Conservation (phyloP, 2,888 invertebrate genomes). For the Eristalinus aeneus region DNA sequence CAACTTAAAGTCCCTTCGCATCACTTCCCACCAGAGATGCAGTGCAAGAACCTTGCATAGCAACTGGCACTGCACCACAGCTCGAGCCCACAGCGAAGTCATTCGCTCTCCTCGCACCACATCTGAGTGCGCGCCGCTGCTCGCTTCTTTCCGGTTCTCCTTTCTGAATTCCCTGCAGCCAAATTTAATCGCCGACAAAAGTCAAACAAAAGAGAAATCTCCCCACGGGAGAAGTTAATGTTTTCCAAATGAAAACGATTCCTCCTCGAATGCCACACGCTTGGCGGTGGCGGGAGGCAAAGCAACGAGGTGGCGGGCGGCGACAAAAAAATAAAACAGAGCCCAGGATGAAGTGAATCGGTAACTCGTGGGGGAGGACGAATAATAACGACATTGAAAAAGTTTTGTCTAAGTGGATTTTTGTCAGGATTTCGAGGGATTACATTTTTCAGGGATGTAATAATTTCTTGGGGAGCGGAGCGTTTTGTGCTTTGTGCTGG, state of each 20-base stretch:
- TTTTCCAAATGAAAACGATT: conserved; percentile 31
- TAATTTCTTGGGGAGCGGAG: neutral
- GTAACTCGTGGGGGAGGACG: neutral
- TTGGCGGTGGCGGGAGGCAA: neutral
- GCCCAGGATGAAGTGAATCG: neutral
- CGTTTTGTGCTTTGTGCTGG: neutral
- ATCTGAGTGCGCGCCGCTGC: neutral
- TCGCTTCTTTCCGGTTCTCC: neutral
- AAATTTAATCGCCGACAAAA: conserved; percentile 48
- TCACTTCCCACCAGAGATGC: neutral
- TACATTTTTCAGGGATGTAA: conserved; percentile 5
- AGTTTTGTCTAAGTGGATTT: conserved; percentile 57
- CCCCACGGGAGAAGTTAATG: conserved; percentile 49
- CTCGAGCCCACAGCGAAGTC: neutral
- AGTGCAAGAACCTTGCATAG: neutral
- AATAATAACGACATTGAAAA: conserved; percentile 59
- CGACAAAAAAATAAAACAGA: neutral
- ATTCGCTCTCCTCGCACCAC: neutral
- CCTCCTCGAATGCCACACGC: neutral
- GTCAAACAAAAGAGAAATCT: conserved; percentile 48
- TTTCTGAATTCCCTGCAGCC: neutral
- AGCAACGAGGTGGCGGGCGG: neutral
- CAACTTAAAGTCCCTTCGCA: neutral
- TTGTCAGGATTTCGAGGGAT: conserved; percentile 47
- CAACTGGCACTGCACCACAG: neutral